Evolutionary conservation across 2,888 invertebrate species (phyloP).

Genomic region (Malthinus seriepunctatus): DNA sequence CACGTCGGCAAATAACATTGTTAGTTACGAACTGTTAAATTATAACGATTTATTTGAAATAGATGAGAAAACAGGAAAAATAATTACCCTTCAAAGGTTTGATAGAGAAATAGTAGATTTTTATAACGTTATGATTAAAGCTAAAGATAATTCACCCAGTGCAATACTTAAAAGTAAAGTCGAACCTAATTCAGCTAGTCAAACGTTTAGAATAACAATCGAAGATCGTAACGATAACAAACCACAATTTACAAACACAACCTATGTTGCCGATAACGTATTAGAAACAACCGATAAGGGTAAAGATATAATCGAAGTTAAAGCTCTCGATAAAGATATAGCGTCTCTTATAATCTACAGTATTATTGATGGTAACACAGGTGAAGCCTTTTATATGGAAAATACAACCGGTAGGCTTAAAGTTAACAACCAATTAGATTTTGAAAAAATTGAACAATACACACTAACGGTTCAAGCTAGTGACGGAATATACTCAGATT

Average conservation of each 20-base stretch:
- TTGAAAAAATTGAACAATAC: slow-evolving; percentile 84
- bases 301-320: slow-evolving; percentile 83
- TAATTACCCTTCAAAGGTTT: slow-evolving; percentile 79
- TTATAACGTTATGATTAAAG: slow-evolving; percentile 89
- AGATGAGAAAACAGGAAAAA: slow-evolving; percentile 83
- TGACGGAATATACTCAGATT: slow-evolving; percentile 83
- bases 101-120: slow-evolving; percentile 85
- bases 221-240: slow-evolving; percentile 96
- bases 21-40: slow-evolving; percentile 74
- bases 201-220: slow-evolving; percentile 87
- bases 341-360: slow-evolving; percentile 86
- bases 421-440: slow-evolving; percentile 78
- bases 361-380: slow-evolving; percentile 84
- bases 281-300: slow-evolving; percentile 84
- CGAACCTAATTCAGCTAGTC: slow-evolving; percentile 75
- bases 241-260: slow-evolving; percentile 80
- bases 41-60: slow-evolving; percentile 79
- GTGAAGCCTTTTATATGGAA: slow-evolving; percentile 85
- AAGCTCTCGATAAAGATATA: slow-evolving; percentile 86
- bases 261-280: slow-evolving; percentile 74
- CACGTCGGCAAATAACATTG: slow-evolving; percentile 80
- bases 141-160: slow-evolving; percentile 88
- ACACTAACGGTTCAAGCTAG: slow-evolving; percentile 81
- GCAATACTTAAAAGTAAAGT: slow-evolving; percentile 64
- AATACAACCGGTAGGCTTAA: slow-evolving; percentile 83